phyloP scores from a whole-genome alignment of 2,113 vertebrate genomes.

The Myrmecobius fasciatus region DNA sequence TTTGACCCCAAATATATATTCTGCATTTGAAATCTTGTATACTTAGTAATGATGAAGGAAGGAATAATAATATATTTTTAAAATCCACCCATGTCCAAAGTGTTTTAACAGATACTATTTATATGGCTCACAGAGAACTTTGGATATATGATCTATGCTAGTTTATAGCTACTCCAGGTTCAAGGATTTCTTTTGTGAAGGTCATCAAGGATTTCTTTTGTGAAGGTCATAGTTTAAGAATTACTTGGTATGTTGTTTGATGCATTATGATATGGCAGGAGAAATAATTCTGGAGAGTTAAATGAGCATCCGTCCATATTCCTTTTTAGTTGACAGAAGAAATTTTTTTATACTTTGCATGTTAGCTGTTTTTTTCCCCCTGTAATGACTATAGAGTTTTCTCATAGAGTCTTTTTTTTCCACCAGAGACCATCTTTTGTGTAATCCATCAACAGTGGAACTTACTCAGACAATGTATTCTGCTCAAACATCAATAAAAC shows the following conservation, averaged over 20 bases:
- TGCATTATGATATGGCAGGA: neutral
- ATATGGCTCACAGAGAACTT: neutral
- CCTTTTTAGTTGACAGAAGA: neutral
- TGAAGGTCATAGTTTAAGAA: conserved; percentile 18
- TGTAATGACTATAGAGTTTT: conserved; percentile 21
- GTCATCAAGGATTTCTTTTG: neutral
- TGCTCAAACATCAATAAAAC: conserved; percentile 20
- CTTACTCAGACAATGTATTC: neutral
- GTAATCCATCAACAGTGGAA: neutral
- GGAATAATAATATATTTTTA: conserved; percentile 11
- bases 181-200: conserved; percentile 1
- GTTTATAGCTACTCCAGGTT: neutral
- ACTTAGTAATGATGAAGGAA: conserved; percentile 1
- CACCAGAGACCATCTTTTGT: neutral
- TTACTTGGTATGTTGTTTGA: neutral
- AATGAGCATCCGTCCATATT: neutral
- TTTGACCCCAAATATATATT: conserved; percentile 37
- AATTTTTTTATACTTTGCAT: neutral
- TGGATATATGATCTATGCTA: neutral
- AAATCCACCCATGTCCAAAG: neutral
- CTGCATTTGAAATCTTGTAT: conserved; percentile 48
- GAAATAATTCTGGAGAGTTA: neutral
- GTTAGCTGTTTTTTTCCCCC: conserved; percentile 23
- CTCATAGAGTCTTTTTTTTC: neutral
- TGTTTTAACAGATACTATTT: neutral